These are phyloP conservation scores for Polydrusus cervinus DNA, from an alignment of 2,888 invertebrate species.

Conservation along the genomic window DNA sequence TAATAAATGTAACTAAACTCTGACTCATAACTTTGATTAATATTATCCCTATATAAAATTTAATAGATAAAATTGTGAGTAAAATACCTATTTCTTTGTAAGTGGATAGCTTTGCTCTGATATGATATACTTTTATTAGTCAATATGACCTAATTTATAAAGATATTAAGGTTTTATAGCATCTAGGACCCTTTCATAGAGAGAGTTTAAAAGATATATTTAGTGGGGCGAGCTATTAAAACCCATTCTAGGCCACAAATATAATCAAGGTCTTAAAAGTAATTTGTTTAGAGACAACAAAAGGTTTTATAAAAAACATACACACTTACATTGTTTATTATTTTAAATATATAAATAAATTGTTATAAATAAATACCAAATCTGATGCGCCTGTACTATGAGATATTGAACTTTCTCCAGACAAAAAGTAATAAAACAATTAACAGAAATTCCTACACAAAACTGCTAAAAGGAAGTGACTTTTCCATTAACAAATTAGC, in stretches of 20 bases:
- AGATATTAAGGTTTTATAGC: background rate
- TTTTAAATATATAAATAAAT: slow-evolving; percentile 15
- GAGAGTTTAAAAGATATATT: background rate
- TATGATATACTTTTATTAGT: background rate
- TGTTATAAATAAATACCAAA: slow-evolving; percentile 5
- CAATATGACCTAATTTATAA: background rate
- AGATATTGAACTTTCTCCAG: slow-evolving; percentile 24
- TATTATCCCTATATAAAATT: no score
- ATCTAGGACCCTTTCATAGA: background rate
- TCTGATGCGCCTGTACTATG: slow-evolving; percentile 1
- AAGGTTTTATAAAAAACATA: slow-evolving; percentile 21
- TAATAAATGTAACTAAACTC: no score
- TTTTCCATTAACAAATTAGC: slow-evolving; percentile 30
- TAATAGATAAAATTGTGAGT: background rate
- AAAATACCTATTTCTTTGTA: background rate
- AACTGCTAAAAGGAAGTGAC: slow-evolving; percentile 33
- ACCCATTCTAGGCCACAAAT: slow-evolving; percentile 2
- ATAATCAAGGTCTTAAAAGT: slow-evolving; percentile 1
- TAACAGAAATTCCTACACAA: slow-evolving; percentile 31
- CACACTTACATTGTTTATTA: slow-evolving; percentile 12
- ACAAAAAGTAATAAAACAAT: slow-evolving; percentile 19
- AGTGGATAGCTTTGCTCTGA: background rate
- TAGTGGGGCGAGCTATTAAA: background rate
- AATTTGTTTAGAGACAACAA: slow-evolving; percentile 1
- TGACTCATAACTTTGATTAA: no score